A percentile compares a stretch with the other conserved stretches of the same genome.
phyloP scores from a whole-genome alignment of 2,797 vertebrate genomes.

The Leptatherina wallacei region DNA sequence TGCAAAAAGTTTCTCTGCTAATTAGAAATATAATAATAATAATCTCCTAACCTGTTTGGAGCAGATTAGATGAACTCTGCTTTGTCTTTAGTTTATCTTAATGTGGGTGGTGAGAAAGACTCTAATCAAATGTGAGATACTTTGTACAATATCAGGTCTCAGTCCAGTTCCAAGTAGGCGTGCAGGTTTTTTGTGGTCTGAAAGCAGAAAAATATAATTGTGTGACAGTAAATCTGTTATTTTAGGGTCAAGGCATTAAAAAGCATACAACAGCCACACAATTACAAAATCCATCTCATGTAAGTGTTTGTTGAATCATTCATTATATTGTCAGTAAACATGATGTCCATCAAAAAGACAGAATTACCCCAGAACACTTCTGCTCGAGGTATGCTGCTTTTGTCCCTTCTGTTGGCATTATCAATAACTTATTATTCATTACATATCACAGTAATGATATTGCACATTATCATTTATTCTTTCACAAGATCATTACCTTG shows the following conservation, averaged over 20 bases:
- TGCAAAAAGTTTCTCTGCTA: neutral
- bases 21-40: neutral
- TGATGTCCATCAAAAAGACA: constrained; percentile 6
- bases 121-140: constrained; percentile 1
- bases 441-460: neutral
- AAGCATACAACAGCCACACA: neutral
- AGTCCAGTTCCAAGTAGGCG: neutral
- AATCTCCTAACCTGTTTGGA: neutral
- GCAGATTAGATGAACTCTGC: neutral
- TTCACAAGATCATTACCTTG: neutral
- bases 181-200: neutral
- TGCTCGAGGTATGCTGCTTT: neutral
- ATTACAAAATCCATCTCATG: neutral
- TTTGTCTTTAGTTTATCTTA: neutral
- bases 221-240: neutral
- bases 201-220: neutral
- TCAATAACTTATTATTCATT: neutral
- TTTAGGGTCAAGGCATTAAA: neutral
- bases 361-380: neutral
- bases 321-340: neutral
- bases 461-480: neutral
- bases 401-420: neutral
- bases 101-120: constrained; percentile 7
- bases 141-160: neutral
- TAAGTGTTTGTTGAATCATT: too few relatives aligned